phyloP scores from a whole-genome alignment of 2,797 vertebrate species.

The Scleropages formosus region DNA sequence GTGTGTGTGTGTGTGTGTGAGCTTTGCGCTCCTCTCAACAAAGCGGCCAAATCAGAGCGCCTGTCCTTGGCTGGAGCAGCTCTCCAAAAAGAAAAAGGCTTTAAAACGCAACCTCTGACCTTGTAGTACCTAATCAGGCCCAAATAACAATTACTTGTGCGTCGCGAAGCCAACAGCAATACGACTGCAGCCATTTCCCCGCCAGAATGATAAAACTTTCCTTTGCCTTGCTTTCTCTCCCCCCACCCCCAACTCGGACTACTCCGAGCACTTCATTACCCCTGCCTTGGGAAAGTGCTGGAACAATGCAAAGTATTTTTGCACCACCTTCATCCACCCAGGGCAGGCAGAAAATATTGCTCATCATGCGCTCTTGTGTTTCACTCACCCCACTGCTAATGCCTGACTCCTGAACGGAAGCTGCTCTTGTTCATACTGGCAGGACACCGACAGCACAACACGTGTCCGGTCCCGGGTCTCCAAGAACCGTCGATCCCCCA shows the following conservation, averaged over 20 bases:
- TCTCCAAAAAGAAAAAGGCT: constrained; percentile 25
- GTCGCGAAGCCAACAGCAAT: constrained; percentile 57
- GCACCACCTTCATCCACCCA: constrained; percentile 52
- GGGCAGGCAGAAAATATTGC: constrained; percentile 40
- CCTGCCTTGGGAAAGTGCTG: constrained; percentile 55
- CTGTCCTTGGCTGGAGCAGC: constrained; percentile 26
- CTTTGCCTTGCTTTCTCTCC: constrained; percentile 53
- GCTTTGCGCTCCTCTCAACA: neutral
- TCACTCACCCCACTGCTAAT: neutral
- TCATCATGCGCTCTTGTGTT: constrained; percentile 12
- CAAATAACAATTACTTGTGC: constrained; percentile 46
- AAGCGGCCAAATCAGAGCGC: constrained; percentile 29
- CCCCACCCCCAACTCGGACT: constrained; percentile 44
- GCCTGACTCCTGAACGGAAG: constrained; percentile 24
- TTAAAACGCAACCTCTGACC: constrained; percentile 33
- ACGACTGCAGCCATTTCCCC: constrained; percentile 54
- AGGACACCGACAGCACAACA: neutral
- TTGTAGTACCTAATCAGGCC: constrained; percentile 39
- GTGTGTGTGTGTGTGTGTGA: neutral
- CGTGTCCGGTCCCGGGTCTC: too few relatives aligned
- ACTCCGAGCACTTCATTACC: constrained; percentile 59
- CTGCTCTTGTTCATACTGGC: constrained; percentile 12
- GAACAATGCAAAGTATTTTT: constrained; percentile 42
- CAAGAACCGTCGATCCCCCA: constrained; percentile 1
- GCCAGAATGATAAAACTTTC: constrained; percentile 67